Evolutionary conservation across 2,113 vertebrate species (phyloP), one percentile per base, ranked within the genome.

Genomic region (Cichladusa arquata): DNA sequence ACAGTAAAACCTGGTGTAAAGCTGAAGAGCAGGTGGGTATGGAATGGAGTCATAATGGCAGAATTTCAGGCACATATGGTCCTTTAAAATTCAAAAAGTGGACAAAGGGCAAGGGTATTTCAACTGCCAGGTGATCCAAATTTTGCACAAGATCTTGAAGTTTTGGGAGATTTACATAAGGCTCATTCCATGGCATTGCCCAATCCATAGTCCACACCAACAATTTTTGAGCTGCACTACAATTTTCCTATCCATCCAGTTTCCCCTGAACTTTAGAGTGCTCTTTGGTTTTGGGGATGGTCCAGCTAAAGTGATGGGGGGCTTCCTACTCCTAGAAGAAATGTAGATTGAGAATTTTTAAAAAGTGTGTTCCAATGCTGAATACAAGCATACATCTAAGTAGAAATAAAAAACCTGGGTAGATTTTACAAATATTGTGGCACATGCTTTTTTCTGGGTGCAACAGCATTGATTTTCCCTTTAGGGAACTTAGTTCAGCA

Each of bases 151-250:
- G 11, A 81, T 50, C 28, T 45, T 31, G 60, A 73, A 36, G 8
- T 38, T 31, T 45, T 74, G 9, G 25, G 22, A 31, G 9, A 53
- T 36, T 76, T 20, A 34, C 29, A 34, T 12, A 57, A 60, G 33
- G 19, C 1, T 38, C 1, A 0, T 61, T 60, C 31, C 33, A 15
- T 1, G 0, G 5, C 9, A 19, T 33, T 79, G 10, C 33, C 70
- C 14, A 61, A 12, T 31, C n/a, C 5, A 5, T 8, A 44, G 6
- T 20, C 53, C 31, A 7, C 2, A 2, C 17, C 36, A 24, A 38
- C 4, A 7, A 2, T 19, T 57, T 65, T 50, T 1, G 1, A 86
- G 24, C 7, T 81, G 31, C 2, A 2, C 14, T 45, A 24, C 3
- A 6, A 4, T 31, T 50, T 64, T 67, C 36, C 44, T 50, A 14